A percentile compares a stretch with the other conserved stretches of the same genome.
phyloP scores from a whole-genome alignment of 1,140 invertebrate genomes.

The Zeugodacus cucurbitae region DNA sequence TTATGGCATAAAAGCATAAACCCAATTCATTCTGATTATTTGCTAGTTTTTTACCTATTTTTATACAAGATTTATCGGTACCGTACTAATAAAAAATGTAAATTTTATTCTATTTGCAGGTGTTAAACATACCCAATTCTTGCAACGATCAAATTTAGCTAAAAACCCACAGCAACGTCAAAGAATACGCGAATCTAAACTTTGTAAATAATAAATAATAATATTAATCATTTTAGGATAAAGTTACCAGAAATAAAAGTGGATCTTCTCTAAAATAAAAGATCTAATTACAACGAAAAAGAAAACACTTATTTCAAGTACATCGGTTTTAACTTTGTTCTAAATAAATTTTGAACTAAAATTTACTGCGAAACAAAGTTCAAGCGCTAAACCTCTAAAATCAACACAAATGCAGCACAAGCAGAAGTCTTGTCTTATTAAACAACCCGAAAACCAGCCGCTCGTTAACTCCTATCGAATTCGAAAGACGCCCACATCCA shows the following conservation, averaged over 20 bases:
- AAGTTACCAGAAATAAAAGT: not conserved
- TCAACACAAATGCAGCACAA: not conserved
- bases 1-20: too few relatives aligned
- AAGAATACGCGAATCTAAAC: not conserved
- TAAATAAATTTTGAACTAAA: not conserved
- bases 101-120: not conserved
- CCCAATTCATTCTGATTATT: too few relatives aligned
- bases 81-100: not conserved
- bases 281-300: not conserved
- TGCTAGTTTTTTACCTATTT: too few relatives aligned
- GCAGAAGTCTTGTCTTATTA: not conserved
- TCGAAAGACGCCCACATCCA: not conserved
- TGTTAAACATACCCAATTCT: not conserved
- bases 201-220: not conserved
- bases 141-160: not conserved
- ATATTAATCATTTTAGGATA: not conserved
- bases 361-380: not conserved
- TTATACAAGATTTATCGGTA: too few relatives aligned
- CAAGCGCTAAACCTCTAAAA: not conserved
- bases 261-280: not conserved
- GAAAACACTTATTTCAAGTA: not conserved
- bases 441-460: not conserved
- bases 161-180: not conserved
- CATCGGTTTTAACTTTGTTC: not conserved
- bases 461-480: not conserved